Evolutionary conservation across 2,888 invertebrate species (phyloP).

Genomic region (Glyphotaelius pellucidus): DNA sequence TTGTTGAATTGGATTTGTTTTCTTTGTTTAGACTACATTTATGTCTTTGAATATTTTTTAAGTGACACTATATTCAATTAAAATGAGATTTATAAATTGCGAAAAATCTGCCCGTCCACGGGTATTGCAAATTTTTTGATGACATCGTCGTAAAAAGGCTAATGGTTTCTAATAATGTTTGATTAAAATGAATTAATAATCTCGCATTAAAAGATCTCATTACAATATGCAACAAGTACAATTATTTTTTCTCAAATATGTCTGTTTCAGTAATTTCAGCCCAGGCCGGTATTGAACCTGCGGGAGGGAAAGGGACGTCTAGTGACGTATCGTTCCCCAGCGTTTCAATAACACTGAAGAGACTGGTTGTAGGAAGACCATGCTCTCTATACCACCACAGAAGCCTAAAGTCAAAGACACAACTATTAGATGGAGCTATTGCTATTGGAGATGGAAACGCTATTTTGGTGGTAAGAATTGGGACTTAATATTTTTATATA

Average conservation of each 20-base stretch:
- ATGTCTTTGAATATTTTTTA: too few relatives aligned
- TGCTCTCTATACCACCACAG: constrained; percentile 76
- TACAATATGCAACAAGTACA: background rate
- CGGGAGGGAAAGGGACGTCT: constrained; percentile 68
- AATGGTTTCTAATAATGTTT: too few relatives aligned
- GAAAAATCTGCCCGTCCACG: too few relatives aligned
- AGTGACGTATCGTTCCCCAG: constrained; percentile 68
- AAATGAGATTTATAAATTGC: too few relatives aligned
- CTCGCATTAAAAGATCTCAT: too few relatives aligned
- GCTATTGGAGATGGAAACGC: constrained; percentile 87
- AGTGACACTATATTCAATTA: too few relatives aligned
- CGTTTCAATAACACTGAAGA: constrained; percentile 72
- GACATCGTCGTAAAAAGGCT: too few relatives aligned
- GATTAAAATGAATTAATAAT: too few relatives aligned
- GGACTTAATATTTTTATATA: background rate
- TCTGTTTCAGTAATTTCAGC: constrained; percentile 74
- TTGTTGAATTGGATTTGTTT: too few relatives aligned
- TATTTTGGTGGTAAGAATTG: constrained; percentile 79
- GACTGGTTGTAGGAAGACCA: constrained; percentile 75
- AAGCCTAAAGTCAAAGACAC: constrained; percentile 83
- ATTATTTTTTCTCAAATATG: background rate
- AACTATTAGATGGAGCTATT: constrained; percentile 84
- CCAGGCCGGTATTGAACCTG: constrained; percentile 76
- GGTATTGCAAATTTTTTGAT: too few relatives aligned
- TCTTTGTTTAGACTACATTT: too few relatives aligned